A percentile compares a stretch with the other conserved stretches of the same genome.
Evolutionary conservation across 1,140 invertebrate species (phyloP).

Genomic region (Dendrolimus kikuchii): DNA sequence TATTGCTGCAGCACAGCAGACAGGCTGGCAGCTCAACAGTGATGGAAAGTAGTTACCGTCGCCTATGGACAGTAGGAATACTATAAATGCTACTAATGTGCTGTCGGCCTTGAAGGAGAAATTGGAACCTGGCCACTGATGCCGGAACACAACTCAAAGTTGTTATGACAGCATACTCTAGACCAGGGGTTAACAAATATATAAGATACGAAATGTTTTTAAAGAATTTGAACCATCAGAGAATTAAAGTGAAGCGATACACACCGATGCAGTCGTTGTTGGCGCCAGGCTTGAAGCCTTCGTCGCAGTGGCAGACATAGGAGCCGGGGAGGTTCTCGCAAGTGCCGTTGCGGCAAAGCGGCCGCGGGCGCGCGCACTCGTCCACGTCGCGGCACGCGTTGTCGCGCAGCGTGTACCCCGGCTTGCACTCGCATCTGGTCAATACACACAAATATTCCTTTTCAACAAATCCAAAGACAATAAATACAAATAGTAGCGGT

Average conservation of each 20-base stretch:
- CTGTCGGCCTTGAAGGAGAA: too few species aligned
- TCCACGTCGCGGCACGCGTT: conserved; percentile 86
- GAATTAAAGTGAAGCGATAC: conserved; percentile 9
- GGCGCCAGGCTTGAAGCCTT: conserved; percentile 86
- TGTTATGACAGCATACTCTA: conserved; percentile 4
- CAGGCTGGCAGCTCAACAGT: too few species aligned
- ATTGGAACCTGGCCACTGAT: too few species aligned
- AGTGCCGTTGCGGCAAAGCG: conserved; percentile 86
- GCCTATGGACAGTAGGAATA: too few species aligned
- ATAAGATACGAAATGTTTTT: too few species aligned
- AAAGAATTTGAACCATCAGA: too few species aligned
- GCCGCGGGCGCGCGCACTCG: conserved; percentile 77
- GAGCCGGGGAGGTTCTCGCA: conserved; percentile 85
- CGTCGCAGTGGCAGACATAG: conserved; percentile 86
- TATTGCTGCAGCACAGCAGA: too few species aligned
- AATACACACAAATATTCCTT: neutral
- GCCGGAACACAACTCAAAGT: neutral
- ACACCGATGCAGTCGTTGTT: conserved; percentile 89
- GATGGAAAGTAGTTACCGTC: too few species aligned
- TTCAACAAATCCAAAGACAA: too few species aligned
- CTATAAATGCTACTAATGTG: too few species aligned
- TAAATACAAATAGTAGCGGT: too few species aligned
- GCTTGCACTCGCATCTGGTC: conserved; percentile 80
- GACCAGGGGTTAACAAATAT: too few species aligned
- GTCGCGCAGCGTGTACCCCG: conserved; percentile 80